Evolutionary conservation across 2,888 invertebrate genomes (phyloP).

Genomic region (Aporophyla nigra): DNA sequence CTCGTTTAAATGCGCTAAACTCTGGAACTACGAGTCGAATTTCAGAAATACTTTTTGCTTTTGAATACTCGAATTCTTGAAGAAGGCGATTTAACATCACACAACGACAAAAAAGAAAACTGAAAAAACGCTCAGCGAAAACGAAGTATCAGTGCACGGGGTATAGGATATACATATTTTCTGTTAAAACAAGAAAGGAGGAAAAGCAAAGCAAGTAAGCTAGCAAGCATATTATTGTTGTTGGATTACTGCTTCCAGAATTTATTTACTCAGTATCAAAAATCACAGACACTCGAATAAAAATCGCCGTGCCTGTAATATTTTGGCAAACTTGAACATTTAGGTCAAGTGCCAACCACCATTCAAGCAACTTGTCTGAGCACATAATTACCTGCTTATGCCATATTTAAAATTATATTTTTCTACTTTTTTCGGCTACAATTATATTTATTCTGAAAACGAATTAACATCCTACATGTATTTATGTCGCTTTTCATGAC

Average conservation of each 20-base stretch:
- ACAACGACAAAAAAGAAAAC: too few relatives aligned
- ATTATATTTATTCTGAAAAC: background rate
- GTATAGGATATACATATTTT: too few relatives aligned
- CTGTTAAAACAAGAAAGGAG: too few relatives aligned
- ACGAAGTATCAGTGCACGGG: too few relatives aligned
- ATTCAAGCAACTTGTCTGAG: constrained; percentile 26
- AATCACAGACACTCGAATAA: constrained; percentile 2
- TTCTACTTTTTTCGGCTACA: background rate
- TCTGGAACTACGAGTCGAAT: too few relatives aligned
- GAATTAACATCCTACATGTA: background rate
- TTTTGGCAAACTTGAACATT: constrained; percentile 26
- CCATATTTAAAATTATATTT: constrained; percentile 13
- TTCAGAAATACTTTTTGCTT: too few relatives aligned
- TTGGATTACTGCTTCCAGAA: background rate
- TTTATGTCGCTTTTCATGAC: background rate
- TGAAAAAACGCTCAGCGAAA: too few relatives aligned
- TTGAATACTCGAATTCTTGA: too few relatives aligned
- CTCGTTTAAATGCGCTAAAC: too few relatives aligned
- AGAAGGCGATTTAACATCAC: too few relatives aligned
- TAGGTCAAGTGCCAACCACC: constrained; percentile 44
- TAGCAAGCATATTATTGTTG: background rate
- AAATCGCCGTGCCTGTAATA: constrained; percentile 30
- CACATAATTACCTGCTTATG: constrained; percentile 18
- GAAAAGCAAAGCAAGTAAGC: too few relatives aligned
- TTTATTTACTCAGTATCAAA: background rate